These are phyloP conservation scores for Raphicerus campestris DNA, from an alignment of 2,113 vertebrate genomes.

Conservation along the genomic window DNA sequence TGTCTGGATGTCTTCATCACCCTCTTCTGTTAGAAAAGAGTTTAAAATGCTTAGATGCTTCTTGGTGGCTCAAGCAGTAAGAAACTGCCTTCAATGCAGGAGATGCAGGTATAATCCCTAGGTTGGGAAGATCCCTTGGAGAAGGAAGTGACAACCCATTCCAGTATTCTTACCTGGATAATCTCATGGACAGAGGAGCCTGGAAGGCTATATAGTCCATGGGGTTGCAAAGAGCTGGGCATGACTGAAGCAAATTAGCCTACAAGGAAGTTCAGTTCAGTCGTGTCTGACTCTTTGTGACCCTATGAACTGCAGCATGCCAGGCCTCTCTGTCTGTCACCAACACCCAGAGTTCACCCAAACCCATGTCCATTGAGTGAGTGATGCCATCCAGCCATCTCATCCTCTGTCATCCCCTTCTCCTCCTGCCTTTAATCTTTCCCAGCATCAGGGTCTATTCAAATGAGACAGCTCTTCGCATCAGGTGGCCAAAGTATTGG, in stretches of 20 bases:
- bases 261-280: background rate
- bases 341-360: background rate
- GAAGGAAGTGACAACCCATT: background rate
- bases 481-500: background rate
- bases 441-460: background rate
- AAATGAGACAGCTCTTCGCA: background rate
- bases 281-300: accelerated
- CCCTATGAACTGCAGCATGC: background rate
- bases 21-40: background rate
- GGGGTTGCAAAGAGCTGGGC: background rate
- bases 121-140: background rate
- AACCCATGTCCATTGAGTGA: background rate
- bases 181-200: background rate
- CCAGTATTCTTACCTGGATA: background rate
- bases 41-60: background rate
- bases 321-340: background rate
- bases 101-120: background rate
- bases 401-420: background rate
- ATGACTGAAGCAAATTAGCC: background rate
- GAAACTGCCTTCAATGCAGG: background rate
- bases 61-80: background rate
- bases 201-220: background rate
- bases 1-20: background rate
- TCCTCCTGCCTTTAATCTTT: background rate
- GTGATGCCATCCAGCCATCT: background rate